A percentile compares a stretch with the other conserved stretches of the same genome.
Conservation (phyloP, 2,888 invertebrate genomes). For the Nymphalis urticae region DNA sequence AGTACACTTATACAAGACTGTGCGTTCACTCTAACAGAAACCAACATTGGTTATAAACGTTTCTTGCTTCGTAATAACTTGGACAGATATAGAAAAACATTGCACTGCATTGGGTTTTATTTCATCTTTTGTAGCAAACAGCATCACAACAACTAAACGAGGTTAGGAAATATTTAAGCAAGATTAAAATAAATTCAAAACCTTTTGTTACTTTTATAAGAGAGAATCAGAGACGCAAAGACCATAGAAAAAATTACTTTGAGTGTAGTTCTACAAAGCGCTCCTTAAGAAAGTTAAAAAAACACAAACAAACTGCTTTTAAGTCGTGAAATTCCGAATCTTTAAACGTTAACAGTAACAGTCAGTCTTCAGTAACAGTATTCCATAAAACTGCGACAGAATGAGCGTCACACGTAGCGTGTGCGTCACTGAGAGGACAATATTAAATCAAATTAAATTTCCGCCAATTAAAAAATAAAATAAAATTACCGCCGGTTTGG, state of each 20-base stretch:
- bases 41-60: too few species aligned
- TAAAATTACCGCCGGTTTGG: too few species aligned
- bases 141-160: not conserved
- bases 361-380: too few species aligned
- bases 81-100: too few species aligned
- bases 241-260: constrained; percentile 20
- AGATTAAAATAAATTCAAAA: constrained; percentile 4
- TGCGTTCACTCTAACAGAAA: too few species aligned
- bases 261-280: constrained; percentile 14
- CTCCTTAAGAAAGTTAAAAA: not conserved
- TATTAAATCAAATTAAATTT: too few species aligned
- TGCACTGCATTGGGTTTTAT: too few species aligned
- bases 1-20: too few species aligned
- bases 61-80: too few species aligned
- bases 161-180: not conserved
- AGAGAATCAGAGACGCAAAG: constrained; percentile 5
- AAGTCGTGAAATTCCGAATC: not conserved
- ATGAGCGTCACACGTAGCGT: not conserved
- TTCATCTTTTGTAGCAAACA: not conserved
- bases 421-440: too few species aligned
- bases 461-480: too few species aligned
- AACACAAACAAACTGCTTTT: constrained; percentile 12
- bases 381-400: not conserved
- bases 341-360: not conserved
- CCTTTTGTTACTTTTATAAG: not conserved